A percentile compares a stretch with the other conserved stretches of the same genome.
Evolutionary conservation across 2,888 invertebrate species (phyloP).

Genomic region (Callosobruchus maculatus): DNA sequence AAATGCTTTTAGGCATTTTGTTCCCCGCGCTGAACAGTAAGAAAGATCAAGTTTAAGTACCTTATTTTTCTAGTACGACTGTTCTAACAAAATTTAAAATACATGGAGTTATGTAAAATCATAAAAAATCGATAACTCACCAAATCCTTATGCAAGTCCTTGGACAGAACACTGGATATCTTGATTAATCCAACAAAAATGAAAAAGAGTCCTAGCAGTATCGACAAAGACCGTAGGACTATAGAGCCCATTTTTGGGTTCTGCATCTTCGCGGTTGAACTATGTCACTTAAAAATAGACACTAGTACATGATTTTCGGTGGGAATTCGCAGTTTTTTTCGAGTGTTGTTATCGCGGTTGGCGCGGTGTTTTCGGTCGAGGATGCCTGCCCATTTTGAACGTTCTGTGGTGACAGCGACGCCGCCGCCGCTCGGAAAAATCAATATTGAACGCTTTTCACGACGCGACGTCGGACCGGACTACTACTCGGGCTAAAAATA

Average conservation of each 20-base stretch:
- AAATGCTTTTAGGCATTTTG: too few relatives aligned
- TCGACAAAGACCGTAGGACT: conserved; percentile 85
- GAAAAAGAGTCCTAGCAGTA: conserved; percentile 90
- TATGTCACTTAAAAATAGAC: background rate
- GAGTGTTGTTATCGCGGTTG: background rate
- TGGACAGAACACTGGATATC: conserved; percentile 85
- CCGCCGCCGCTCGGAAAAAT: conserved; percentile 35
- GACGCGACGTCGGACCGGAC: conserved; percentile 15
- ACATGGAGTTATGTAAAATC: conserved; percentile 11
- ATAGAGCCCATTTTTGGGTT: conserved; percentile 60
- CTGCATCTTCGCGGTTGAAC: conserved; percentile 5
- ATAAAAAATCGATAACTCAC: conserved; percentile 56
- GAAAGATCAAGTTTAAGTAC: too few relatives aligned
- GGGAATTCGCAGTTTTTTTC: background rate
- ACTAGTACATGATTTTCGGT: background rate
- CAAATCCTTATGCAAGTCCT: conserved; percentile 94
- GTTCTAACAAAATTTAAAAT: background rate
- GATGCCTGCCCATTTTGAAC: conserved; percentile 33
- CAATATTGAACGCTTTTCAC: conserved; percentile 33
- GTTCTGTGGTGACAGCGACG: conserved; percentile 13
- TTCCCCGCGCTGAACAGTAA: too few relatives aligned
- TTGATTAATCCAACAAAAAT: conserved; percentile 93
- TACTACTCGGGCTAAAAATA: conserved; percentile 33
- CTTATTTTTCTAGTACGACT: background rate
- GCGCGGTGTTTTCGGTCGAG: conserved; percentile 20